A percentile compares a stretch with the other conserved stretches of the same genome.
These are phyloP conservation scores for Parnassius orleans DNA, from an alignment of 2,888 invertebrate genomes.

Conservation along the genomic window DNA sequence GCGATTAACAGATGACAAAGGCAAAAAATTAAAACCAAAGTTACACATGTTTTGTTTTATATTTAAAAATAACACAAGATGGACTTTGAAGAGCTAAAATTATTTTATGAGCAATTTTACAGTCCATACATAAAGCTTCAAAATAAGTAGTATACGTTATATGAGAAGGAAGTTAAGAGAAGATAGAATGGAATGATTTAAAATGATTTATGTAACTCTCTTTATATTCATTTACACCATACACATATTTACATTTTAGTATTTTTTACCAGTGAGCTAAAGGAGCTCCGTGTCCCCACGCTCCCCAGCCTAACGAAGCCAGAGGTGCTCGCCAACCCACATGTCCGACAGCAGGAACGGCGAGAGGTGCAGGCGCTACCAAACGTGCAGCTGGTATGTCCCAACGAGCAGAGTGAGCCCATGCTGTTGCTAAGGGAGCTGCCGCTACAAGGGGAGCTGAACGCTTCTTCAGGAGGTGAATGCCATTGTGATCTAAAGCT, in stretches of 20 bases:
- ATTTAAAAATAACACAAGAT: no score
- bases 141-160: no score
- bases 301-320: constrained; percentile 36
- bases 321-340: constrained; percentile 33
- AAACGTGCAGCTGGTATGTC: constrained; percentile 36
- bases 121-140: no score
- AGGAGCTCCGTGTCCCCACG: constrained; percentile 37
- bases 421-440: constrained; percentile 45
- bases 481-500: constrained; percentile 54
- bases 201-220: constrained; percentile 62
- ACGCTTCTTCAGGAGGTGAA: constrained; percentile 60
- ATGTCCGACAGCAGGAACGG: constrained; percentile 36
- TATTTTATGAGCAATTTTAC: no score
- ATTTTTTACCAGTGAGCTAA: constrained; percentile 50
- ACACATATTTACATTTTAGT: constrained; percentile 13
- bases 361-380: constrained; percentile 37
- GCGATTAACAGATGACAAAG: no score
- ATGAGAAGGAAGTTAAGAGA: constrained; percentile 10
- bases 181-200: background rate
- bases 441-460: constrained; percentile 54
- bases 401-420: constrained; percentile 32
- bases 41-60: no score
- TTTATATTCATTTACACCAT: constrained; percentile 51
- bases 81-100: no score
- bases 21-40: no score